Evolutionary conservation across 2,113 vertebrate genomes (phyloP).

Genomic region (Strix uralensis): DNA sequence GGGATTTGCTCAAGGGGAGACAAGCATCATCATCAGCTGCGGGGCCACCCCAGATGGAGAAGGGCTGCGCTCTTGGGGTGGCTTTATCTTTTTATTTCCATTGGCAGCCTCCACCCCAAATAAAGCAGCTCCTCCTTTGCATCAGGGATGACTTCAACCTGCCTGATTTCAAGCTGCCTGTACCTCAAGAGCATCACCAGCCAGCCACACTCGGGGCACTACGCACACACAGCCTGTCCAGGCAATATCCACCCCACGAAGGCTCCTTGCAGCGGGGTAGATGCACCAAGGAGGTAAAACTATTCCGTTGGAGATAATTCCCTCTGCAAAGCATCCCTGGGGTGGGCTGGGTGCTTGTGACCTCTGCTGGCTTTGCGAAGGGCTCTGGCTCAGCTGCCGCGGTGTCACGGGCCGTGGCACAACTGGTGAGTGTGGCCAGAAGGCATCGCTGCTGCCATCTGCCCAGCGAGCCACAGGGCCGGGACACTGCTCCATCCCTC

Average conservation of each 20-base stretch:
- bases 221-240: fast-evolving
- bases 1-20: not conserved
- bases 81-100: not conserved
- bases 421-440: not conserved
- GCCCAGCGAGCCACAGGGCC: fast-evolving
- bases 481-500: not conserved
- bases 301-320: not conserved
- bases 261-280: fast-evolving
- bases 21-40: fast-evolving
- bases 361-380: fast-evolving
- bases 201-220: fast-evolving
- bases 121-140: not conserved
- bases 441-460: not conserved
- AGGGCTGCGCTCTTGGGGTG: not conserved
- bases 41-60: fast-evolving
- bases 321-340: not conserved
- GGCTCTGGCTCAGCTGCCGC: fast-evolving
- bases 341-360: not conserved
- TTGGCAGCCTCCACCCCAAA: not conserved
- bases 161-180: not conserved
- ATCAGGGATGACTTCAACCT: not conserved
- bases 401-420: not conserved
- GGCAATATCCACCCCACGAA: not conserved
- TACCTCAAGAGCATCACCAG: fast-evolving
- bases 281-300: not conserved